Evolutionary conservation across 2,888 invertebrate genomes (phyloP).

Genomic region (Dioctria rufipes): DNA sequence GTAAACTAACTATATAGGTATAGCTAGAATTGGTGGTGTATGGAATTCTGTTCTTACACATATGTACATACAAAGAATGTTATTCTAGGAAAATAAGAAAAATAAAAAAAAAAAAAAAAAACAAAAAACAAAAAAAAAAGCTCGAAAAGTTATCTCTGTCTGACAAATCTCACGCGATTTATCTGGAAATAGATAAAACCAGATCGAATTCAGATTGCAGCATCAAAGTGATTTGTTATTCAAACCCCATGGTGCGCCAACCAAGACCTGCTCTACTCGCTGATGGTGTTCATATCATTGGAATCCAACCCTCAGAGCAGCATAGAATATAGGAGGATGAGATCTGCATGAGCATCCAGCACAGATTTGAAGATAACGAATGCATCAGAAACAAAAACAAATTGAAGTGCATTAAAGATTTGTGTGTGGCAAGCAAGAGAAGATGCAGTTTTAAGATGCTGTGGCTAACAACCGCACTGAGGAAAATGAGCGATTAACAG

Average conservation of each 20-base stretch:
- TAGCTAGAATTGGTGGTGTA: background rate
- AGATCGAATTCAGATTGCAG: conserved; percentile 51
- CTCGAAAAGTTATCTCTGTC: conserved; percentile 22
- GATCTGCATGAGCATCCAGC: conserved; percentile 22
- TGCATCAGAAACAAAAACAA: conserved; percentile 34
- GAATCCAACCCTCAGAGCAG: background rate
- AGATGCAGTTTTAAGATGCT: conserved; percentile 57
- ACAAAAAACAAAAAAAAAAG: conserved; percentile 19
- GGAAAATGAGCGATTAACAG: conserved; percentile 33
- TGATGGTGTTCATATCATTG: background rate
- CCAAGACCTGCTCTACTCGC: background rate
- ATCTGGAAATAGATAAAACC: conserved; percentile 48
- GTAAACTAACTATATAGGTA: conserved; percentile 7
- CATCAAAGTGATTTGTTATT: conserved; percentile 49
- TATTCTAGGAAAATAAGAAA: background rate
- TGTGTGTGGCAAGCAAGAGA: conserved; percentile 55
- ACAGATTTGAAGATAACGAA: conserved; percentile 39
- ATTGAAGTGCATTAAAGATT: conserved; percentile 53
- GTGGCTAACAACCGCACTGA: conserved; percentile 40
- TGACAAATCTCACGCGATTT: conserved; percentile 44
- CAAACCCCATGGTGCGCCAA: conserved; percentile 16
- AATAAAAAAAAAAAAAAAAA: conserved; percentile 16
- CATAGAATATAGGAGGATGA: background rate
- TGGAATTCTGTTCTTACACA: conserved; percentile 23
- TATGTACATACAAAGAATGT: background rate